A percentile compares a stretch with the other conserved stretches of the same genome.
phyloP scores from a whole-genome alignment of 2,797 vertebrate genomes.

The Pangasius larnaudii region DNA sequence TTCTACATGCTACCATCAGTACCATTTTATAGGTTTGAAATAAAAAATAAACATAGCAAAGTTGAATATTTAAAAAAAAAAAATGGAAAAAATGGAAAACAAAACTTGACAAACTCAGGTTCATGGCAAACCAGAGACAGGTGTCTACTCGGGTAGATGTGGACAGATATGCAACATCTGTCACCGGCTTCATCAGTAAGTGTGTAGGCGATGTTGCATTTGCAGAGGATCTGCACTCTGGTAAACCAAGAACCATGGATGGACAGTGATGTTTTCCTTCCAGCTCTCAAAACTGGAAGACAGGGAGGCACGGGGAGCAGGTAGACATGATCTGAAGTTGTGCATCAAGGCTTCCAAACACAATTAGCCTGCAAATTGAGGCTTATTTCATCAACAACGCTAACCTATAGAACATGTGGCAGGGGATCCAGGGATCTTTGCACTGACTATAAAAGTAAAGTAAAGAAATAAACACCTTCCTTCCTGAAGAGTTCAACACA shows the following conservation, averaged over 20 bases:
- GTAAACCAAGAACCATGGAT: neutral
- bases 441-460: neutral
- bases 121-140: neutral
- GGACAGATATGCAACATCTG: neutral
- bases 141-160: neutral
- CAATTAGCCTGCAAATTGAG: neutral
- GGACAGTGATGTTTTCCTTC: neutral
- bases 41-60: neutral
- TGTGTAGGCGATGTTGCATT: neutral
- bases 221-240: neutral
- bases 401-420: neutral
- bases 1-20: neutral
- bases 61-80: neutral
- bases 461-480: neutral
- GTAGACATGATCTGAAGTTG: neutral
- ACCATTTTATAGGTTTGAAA: neutral
- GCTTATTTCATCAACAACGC: neutral
- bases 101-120: neutral
- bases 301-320: neutral
- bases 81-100: neutral
- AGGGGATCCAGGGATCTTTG: neutral
- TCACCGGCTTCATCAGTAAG: slow-evolving; percentile 1
- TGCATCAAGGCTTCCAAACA: neutral
- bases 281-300: neutral
- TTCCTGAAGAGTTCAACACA: neutral